phyloP scores from a whole-genome alignment of 1,140 invertebrate species.

The Drosophila eugracilis region DNA sequence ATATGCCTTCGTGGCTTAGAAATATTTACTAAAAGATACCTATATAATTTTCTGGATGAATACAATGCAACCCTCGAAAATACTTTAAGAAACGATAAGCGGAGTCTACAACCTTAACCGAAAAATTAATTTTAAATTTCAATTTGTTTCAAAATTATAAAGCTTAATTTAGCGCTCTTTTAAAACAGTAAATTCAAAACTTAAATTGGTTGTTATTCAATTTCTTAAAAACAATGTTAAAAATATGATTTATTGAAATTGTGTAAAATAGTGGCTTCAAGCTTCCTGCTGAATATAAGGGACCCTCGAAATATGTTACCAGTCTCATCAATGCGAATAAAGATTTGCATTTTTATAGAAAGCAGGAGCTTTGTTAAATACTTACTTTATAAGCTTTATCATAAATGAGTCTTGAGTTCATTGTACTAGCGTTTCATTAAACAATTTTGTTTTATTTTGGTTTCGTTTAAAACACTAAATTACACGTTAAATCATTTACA shows the following conservation, averaged over 20 bases:
- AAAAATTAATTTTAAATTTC: not conserved
- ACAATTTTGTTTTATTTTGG: constrained; percentile 62
- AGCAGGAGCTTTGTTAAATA: no score
- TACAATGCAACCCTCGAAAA: not conserved
- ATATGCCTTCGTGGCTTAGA: not conserved
- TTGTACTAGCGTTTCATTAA: constrained; percentile 58
- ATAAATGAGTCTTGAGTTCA: constrained; percentile 8
- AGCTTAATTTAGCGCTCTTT: no score
- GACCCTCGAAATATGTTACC: no score
- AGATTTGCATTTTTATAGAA: no score
- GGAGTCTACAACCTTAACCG: not conserved
- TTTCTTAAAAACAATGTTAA: no score
- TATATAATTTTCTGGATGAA: not conserved
- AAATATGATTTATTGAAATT: no score
- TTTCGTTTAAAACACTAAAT: constrained; percentile 64
- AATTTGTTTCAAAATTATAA: no score
- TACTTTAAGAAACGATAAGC: not conserved
- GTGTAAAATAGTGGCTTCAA: no score
- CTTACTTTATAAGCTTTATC: not conserved
- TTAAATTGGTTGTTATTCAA: no score
- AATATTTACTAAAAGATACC: not conserved
- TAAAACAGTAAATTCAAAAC: no score
- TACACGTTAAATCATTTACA: constrained; percentile 72
- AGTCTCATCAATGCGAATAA: no score
- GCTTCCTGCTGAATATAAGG: no score